Evolutionary conservation across 1,140 invertebrate species (phyloP).

Genomic region (Melanaphis sacchari): DNA sequence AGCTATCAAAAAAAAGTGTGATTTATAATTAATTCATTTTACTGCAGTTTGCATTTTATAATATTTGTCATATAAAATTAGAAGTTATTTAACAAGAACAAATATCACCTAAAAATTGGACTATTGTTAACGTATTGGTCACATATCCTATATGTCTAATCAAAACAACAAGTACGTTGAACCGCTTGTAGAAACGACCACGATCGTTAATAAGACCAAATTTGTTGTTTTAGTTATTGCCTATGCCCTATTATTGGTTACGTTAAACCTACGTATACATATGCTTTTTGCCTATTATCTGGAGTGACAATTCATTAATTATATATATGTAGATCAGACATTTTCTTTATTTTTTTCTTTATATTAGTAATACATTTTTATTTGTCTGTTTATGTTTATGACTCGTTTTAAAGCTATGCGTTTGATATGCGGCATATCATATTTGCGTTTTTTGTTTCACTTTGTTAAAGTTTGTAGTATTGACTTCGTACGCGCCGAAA

Average conservation of each 20-base stretch:
- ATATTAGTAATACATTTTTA: not conserved
- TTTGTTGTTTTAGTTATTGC: constrained; percentile 4
- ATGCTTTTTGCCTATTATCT: not conserved
- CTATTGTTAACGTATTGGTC: not conserved
- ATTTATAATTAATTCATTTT: not conserved
- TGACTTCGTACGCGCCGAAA: not conserved
- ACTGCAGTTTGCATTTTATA: not conserved
- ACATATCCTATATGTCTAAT: not conserved
- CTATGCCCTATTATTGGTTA: not conserved
- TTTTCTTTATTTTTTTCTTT: not conserved
- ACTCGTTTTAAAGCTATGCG: not conserved
- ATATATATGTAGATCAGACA: not conserved
- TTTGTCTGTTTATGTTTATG: not conserved
- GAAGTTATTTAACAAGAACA: not conserved
- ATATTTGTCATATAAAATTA: not conserved
- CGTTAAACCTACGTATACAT: not conserved
- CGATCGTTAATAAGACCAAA: constrained; percentile 29
- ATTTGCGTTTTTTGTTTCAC: not conserved
- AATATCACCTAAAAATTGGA: not conserved
- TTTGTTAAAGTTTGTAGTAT: not conserved
- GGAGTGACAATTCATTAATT: not conserved
- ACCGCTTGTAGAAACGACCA: not conserved
- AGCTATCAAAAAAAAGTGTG: not conserved
- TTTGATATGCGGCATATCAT: not conserved
- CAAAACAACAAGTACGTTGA: constrained; percentile 14